phyloP scores from a whole-genome alignment of 1,140 invertebrate species.

The Drosophila asahinai region DNA sequence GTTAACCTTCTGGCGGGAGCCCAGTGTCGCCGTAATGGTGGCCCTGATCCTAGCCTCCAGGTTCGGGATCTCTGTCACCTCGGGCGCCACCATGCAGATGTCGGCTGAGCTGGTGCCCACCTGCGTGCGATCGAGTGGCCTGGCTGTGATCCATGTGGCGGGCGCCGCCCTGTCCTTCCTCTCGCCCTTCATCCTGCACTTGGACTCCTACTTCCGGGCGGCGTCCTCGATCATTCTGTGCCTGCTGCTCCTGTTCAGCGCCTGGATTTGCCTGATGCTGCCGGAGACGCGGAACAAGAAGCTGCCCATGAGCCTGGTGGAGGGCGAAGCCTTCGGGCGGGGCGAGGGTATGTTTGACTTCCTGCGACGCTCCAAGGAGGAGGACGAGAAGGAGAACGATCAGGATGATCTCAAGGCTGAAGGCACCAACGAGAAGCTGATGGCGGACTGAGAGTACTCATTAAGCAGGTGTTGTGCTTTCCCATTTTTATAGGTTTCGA shows the following conservation, averaged over 20 bases:
- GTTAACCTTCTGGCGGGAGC: constrained; percentile 42
- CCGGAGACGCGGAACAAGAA: constrained; percentile 87
- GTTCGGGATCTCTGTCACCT: constrained; percentile 87
- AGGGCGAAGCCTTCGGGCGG: constrained; percentile 87
- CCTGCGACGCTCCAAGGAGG: constrained; percentile 20
- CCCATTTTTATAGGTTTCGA: constrained; percentile 8
- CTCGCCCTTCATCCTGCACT: constrained; percentile 74
- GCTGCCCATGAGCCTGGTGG: constrained; percentile 86
- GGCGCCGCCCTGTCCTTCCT: constrained; percentile 85
- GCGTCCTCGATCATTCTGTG: constrained; percentile 86
- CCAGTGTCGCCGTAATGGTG: constrained; percentile 51
- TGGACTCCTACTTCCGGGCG: constrained; percentile 85
- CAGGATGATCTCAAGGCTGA: constrained; percentile 17
- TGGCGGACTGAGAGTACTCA: constrained; percentile 31
- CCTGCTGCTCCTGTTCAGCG: constrained; percentile 86
- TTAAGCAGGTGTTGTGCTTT: constrained; percentile 7
- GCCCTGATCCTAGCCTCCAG: constrained; percentile 85
- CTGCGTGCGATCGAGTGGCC: constrained; percentile 87
- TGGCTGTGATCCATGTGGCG: constrained; percentile 86
- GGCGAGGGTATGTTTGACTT: constrained; percentile 84
- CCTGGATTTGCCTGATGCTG: constrained; percentile 86
- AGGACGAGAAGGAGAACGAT: neutral
- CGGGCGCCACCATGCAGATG: constrained; percentile 87
- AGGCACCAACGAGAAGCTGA: constrained; percentile 54
- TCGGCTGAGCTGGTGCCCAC: constrained; percentile 89